Evolutionary conservation across 2,113 vertebrate species (phyloP).

Genomic region (Equus przewalskii): DNA sequence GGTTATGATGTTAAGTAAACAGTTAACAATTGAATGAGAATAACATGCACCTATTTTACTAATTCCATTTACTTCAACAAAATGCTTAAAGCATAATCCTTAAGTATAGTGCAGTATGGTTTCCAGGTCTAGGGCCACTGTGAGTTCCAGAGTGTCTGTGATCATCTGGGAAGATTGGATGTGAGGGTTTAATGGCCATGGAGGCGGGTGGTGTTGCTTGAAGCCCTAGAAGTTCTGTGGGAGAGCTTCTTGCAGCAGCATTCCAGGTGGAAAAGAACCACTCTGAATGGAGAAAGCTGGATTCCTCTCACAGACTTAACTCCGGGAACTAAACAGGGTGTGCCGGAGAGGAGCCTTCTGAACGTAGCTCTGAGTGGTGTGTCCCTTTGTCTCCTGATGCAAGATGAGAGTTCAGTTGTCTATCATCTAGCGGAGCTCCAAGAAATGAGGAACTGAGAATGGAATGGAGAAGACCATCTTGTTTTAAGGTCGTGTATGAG

Average conservation of each 20-base stretch:
- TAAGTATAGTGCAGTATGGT: not conserved
- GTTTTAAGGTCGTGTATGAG: not conserved
- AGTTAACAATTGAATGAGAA: conserved; percentile 28
- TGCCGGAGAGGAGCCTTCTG: not conserved
- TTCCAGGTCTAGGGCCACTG: not conserved
- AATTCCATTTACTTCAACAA: conserved; percentile 42
- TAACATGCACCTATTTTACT: conserved; percentile 4
- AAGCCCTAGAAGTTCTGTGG: not conserved
- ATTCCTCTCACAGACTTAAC: not conserved
- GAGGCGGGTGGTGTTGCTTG: not conserved
- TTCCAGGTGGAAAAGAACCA: not conserved
- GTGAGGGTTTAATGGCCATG: not conserved
- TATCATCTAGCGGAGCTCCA: not conserved
- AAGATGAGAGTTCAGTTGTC: not conserved
- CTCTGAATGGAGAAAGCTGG: not conserved
- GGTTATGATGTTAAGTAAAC: not conserved
- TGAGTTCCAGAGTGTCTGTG: not conserved
- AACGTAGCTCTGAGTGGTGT: not conserved
- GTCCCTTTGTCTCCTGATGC: not conserved
- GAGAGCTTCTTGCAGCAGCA: not conserved
- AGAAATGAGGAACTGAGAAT: not conserved
- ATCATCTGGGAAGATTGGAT: not conserved
- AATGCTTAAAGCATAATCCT: not conserved
- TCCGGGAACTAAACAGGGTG: not conserved
- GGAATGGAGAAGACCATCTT: not conserved